These are phyloP conservation scores for Danaus chrysippus DNA, from an alignment of 2,888 invertebrate species.

Conservation along the genomic window DNA sequence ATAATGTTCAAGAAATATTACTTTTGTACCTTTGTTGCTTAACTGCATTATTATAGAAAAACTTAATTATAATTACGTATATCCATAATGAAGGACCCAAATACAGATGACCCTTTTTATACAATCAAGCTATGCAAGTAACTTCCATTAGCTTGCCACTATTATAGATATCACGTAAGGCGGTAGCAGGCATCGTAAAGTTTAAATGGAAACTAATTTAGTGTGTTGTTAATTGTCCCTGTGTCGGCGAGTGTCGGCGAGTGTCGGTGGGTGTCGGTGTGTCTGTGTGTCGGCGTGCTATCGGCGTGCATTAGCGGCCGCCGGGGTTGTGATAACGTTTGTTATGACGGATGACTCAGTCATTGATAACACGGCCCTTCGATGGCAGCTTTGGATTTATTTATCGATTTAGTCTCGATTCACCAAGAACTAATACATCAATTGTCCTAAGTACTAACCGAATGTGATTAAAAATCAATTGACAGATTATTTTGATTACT, in stretches of 20 bases:
- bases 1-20: not conserved
- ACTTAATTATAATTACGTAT: not conserved
- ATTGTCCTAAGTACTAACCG: too few species aligned
- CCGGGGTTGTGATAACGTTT: conserved; percentile 48
- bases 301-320: conserved; percentile 70
- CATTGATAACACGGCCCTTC: conserved; percentile 25
- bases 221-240: conserved; percentile 76
- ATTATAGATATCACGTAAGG: conserved; percentile 57
- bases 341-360: conserved; percentile 58
- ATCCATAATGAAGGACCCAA: not conserved
- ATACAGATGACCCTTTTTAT: not conserved
- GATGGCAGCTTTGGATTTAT: conserved; percentile 18
- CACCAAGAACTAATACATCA: too few species aligned
- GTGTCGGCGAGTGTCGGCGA: conserved; percentile 59
- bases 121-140: conserved; percentile 9
- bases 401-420: conserved; percentile 1
- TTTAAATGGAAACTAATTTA: conserved; percentile 77
- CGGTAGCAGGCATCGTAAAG: conserved; percentile 75
- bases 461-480: too few species aligned
- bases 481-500: too few species aligned
- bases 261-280: conserved; percentile 73
- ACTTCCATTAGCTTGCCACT: conserved; percentile 19
- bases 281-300: conserved; percentile 40
- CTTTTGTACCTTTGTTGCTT: not conserved
- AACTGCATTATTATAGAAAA: not conserved